Base-by-base conservation (phyloP, 1,140 invertebrate genomes). In the Brachionus angularis region DNA sequence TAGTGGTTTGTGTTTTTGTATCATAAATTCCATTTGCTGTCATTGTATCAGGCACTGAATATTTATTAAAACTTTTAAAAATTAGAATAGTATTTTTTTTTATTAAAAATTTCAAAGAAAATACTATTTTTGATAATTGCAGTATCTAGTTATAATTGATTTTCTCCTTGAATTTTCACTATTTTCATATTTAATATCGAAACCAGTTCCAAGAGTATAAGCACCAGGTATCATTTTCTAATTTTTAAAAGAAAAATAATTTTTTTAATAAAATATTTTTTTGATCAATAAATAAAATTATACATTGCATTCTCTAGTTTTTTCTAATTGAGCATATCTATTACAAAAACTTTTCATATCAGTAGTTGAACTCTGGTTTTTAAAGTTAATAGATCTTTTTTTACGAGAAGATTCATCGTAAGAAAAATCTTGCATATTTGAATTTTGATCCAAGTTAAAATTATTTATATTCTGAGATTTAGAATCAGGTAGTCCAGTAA, bases 261-360 rank as follows among this genome's bases (percentile, higher is more conserved):
- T 25, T 2, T 3, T 46, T 5, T 39, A 16, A 39, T 14, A 16
- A 39, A 44, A 16, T 16, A 2, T 12, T 1, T 5, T 12, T n/a
- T n/a, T n/a, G n/a, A n/a, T n/a, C n/a, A n/a, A n/a, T n/a, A n/a
- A n/a, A n/a, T n/a, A n/a, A n/a, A n/a, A 47, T 47, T 50, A 31
- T 67, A 67, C 62, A 23, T 67, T 31, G 62, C 62, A 67, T 50
- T 46, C 42, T 21, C 21, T 29, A 23, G 27, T 33, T 10, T 4
- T 5, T 42, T 67, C 62, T 18, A 46, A 33, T 5, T 36, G 18
- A 25, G 62, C 62, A 36, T 67, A 67, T 50, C 62, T 23, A 16
- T 42, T 67, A 23, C 62, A 67, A 67, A 67, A 67, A 23, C 62
- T 67, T 47, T 50, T 67, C 62, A 67, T 67, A 34, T 67, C 62